Base-by-base conservation (phyloP, 1,140 invertebrate genomes). In the Trissolcus basalis region DNA sequence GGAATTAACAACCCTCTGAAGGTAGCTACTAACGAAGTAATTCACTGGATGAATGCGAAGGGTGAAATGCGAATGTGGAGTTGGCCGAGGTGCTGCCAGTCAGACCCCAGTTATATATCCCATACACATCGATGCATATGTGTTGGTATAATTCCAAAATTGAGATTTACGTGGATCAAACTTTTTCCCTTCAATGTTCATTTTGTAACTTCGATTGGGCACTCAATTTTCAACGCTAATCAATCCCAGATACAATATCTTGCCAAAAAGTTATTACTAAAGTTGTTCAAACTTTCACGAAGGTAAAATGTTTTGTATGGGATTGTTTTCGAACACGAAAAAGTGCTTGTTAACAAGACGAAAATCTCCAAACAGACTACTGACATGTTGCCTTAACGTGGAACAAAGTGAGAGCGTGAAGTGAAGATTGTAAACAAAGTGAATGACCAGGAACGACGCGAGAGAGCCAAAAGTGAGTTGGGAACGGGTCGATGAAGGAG, bases 21-120 rank as follows among this genome's bases (percentile, higher is more conserved):
- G 86, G 86, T 87, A 85, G 87, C 87, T 86, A 89, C 87, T 89
- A 89, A 89, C 86, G 86, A 89, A 89, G 87, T 89, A 89, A 89
- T 89, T 88, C 87, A 89, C 86, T 88, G 86, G 86, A 88, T 87
- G 87, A 88, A 86, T 84, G 83, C 83, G 80, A 81, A 81, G 81
- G 73, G 80, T 68, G 70, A 79, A 69, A 69, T 77, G 69, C 65
- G 65, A 69, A 60, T 60, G 71, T 63, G 67, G 54, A 63, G 61
- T 47, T 77, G 64, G 65, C 43, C 47, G 77, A 67, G 74, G 64
- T 80, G 67, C 51, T 72, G 72, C 71, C 73, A 61, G 60, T 68
- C 65, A 77, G 70, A 74, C 48, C 60, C 63, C 44, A 48, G 14
- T 32, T 71, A 64, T 61, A 71, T n/a, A n/a, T 78, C 58, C 63